phyloP scores from a whole-genome alignment of 2,113 vertebrate genomes.

The Varanus komodoensis region DNA sequence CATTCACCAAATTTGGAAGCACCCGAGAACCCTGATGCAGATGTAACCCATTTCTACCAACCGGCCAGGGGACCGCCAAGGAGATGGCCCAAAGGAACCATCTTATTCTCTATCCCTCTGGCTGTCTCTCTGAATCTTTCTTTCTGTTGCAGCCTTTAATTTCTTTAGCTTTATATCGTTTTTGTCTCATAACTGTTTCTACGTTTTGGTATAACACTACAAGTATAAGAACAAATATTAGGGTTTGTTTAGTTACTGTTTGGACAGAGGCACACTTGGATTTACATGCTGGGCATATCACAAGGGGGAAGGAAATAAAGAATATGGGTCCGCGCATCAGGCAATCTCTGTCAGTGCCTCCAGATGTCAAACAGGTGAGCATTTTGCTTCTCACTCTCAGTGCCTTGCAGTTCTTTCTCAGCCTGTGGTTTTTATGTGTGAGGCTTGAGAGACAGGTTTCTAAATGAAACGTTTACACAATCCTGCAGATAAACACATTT shows the following conservation, averaged over 20 bases:
- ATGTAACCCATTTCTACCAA: too few species aligned
- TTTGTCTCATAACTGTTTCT: background rate
- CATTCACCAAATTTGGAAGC: too few species aligned
- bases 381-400: background rate
- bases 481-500: slow-evolving; percentile 12
- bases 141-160: background rate
- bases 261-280: background rate
- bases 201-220: background rate
- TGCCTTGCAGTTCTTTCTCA: slow-evolving; percentile 1
- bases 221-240: background rate
- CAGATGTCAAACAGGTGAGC: background rate
- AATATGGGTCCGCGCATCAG: background rate
- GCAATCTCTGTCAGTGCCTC: background rate
- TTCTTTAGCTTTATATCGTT: background rate
- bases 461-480: background rate
- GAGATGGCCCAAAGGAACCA: background rate
- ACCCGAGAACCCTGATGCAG: too few species aligned
- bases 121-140: background rate
- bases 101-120: background rate
- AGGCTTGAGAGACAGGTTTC: slow-evolving; percentile 11
- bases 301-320: background rate
- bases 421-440: background rate
- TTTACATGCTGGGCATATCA: background rate
- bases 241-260: background rate
- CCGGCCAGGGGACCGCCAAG: too few species aligned